A percentile compares a stretch with the other conserved stretches of the same genome.
Evolutionary conservation across 2,888 invertebrate genomes (phyloP).

Genomic region (Dasypogon diadema): DNA sequence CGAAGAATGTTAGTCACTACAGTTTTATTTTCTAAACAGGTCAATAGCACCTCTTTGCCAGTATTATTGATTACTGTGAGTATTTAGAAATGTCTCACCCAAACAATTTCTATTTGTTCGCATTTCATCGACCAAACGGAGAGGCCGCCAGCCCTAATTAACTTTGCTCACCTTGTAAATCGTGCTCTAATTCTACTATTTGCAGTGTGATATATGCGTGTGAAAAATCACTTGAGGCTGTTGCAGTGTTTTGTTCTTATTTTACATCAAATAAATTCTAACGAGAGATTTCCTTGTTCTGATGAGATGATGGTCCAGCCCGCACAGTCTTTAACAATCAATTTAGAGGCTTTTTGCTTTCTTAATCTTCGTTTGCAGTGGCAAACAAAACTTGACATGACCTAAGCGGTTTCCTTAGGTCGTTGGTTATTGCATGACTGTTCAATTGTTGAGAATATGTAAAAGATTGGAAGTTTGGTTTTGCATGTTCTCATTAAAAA

Average conservation of each 20-base stretch:
- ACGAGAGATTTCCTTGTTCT: constrained; percentile 47
- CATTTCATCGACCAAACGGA: constrained; percentile 17
- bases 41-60: not conserved
- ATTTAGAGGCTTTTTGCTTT: constrained; percentile 20
- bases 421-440: too few species aligned
- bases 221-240: constrained; percentile 6
- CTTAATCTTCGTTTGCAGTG: not conserved
- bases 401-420: too few species aligned
- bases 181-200: not conserved
- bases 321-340: constrained; percentile 45
- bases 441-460: too few species aligned
- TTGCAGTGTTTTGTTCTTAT: constrained; percentile 14
- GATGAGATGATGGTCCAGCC: constrained; percentile 15
- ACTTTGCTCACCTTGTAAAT: constrained; percentile 20
- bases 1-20: too few species aligned
- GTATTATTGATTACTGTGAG: not conserved
- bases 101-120: not conserved
- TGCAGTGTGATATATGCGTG: constrained; percentile 3
- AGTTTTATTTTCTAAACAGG: too few species aligned
- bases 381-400: not conserved
- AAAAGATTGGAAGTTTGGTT: too few species aligned
- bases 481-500: too few species aligned
- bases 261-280: constrained; percentile 40
- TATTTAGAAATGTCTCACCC: not conserved
- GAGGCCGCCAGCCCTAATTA: not conserved